Evolutionary conservation across 2,888 invertebrate species (phyloP).

Genomic region (Stomorhina lunata): DNA sequence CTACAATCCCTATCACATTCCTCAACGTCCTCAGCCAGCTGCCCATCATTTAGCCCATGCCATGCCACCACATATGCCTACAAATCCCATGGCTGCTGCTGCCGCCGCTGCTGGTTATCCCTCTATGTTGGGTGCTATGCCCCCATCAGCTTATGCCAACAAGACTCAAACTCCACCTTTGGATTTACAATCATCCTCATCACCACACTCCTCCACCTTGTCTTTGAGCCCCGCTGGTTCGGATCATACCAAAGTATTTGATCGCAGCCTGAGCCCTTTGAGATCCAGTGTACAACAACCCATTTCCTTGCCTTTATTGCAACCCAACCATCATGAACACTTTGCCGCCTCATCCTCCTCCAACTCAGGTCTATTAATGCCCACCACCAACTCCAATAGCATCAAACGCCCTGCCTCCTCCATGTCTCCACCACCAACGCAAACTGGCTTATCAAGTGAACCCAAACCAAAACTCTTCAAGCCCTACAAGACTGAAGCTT

Average conservation of each 20-base stretch:
- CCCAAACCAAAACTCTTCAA: slow-evolving; percentile 86
- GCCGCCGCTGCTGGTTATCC: slow-evolving; percentile 70
- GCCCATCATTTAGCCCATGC: slow-evolving; percentile 73
- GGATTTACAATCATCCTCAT: slow-evolving; percentile 78
- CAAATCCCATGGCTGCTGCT: slow-evolving; percentile 77
- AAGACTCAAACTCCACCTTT: slow-evolving; percentile 78
- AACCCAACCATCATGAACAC: slow-evolving; percentile 42
- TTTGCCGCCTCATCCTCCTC: slow-evolving; percentile 61
- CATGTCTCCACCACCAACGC: slow-evolving; percentile 73
- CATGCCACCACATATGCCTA: slow-evolving; percentile 75
- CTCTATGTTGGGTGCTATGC: slow-evolving; percentile 71
- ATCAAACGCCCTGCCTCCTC: slow-evolving; percentile 71
- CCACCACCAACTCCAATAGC: slow-evolving; percentile 60
- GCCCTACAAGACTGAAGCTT: slow-evolving; percentile 84
- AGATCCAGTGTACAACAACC: slow-evolving; percentile 38
- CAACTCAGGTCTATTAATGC: slow-evolving; percentile 70
- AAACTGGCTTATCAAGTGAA: slow-evolving; percentile 70
- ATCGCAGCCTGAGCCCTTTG: slow-evolving; percentile 75
- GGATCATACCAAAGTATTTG: slow-evolving; percentile 79
- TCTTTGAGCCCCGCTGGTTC: slow-evolving; percentile 79
- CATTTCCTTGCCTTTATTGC: slow-evolving; percentile 49
- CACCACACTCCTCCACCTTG: slow-evolving; percentile 78
- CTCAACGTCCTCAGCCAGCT: slow-evolving; percentile 77
- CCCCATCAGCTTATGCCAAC: slow-evolving; percentile 68
- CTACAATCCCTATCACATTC: slow-evolving; percentile 82